Evolutionary conservation across 2,113 vertebrate species (phyloP).

Genomic region (Scophthalmus maximus): DNA sequence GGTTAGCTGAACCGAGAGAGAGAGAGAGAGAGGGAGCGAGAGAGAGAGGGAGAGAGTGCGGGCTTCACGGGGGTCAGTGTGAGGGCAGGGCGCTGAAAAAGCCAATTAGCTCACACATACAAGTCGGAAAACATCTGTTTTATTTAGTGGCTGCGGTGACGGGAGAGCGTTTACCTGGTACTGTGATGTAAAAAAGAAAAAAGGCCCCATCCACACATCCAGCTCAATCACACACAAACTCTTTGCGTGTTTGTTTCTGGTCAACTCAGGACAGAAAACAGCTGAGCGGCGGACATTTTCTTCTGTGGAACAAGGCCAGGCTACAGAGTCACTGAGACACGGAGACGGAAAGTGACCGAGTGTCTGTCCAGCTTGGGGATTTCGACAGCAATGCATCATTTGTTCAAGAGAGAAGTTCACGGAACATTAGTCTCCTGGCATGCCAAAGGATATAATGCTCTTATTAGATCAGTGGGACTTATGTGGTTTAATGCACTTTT

Average conservation of each 20-base stretch:
- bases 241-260: slow-evolving; percentile 3
- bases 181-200: background rate
- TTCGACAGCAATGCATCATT: slow-evolving; percentile 28
- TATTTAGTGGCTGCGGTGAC: slow-evolving; percentile 27
- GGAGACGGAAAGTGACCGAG: slow-evolving; percentile 29
- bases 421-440: slow-evolving; percentile 39
- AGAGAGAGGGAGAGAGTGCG: too few species aligned
- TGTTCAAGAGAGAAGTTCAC: slow-evolving; percentile 28
- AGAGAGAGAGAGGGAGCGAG: slow-evolving; percentile 11
- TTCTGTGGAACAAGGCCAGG: slow-evolving; percentile 15
- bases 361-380: slow-evolving; percentile 23
- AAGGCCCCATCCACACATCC: background rate
- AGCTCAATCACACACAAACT: slow-evolving; percentile 6
- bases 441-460: slow-evolving; percentile 40
- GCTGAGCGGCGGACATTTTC: background rate
- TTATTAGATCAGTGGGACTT: slow-evolving; percentile 40
- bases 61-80: slow-evolving; percentile 49
- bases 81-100: slow-evolving; percentile 47
- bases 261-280: slow-evolving; percentile 15
- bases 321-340: slow-evolving; percentile 21
- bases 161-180: slow-evolving; percentile 8
- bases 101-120: slow-evolving; percentile 60
- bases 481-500: slow-evolving; percentile 9
- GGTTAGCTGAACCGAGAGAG: slow-evolving; percentile 19
- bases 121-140: slow-evolving; percentile 31